phyloP scores from a whole-genome alignment of 2,113 vertebrate species.

The Butastur rufipennis region DNA sequence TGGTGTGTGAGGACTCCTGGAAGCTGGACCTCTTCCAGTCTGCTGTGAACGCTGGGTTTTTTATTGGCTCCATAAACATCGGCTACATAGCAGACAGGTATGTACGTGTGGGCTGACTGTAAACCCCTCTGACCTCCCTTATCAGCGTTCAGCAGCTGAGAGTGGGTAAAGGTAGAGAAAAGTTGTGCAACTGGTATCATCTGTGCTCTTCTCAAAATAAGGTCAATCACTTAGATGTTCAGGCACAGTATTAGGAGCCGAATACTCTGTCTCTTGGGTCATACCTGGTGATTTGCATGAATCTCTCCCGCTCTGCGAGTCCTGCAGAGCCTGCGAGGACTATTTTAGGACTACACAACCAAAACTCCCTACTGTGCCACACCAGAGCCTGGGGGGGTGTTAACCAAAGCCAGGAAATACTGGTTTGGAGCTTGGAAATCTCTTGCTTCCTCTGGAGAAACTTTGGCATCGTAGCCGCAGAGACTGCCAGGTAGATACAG shows the following conservation, averaged over 20 bases:
- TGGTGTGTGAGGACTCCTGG: slow-evolving; percentile 92
- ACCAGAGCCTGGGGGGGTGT: background rate
- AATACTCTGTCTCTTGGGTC: background rate
- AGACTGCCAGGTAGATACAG: background rate
- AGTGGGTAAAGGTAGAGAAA: background rate
- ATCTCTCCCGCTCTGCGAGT: fast-evolving
- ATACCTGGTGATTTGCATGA: background rate
- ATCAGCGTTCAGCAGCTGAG: background rate
- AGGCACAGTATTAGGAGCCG: fast-evolving
- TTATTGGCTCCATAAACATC: slow-evolving; percentile 84
- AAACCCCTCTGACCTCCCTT: background rate
- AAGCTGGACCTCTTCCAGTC: slow-evolving; percentile 90
- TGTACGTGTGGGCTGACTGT: slow-evolving; percentile 43
- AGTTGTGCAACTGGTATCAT: background rate
- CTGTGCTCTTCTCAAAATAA: background rate
- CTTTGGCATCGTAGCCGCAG: background rate
- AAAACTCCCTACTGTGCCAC: background rate
- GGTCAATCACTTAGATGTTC: background rate
- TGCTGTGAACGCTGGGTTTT: slow-evolving; percentile 85
- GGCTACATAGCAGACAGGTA: slow-evolving; percentile 96
- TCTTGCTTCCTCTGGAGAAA: background rate
- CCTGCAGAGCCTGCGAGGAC: fast-evolving
- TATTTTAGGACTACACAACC: fast-evolving
- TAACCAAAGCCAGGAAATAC: background rate
- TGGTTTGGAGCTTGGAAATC: background rate